Percentiles rank a stretch among this genome's conserved stretches.
Evolutionary conservation across 2,888 invertebrate species (phyloP).

Genomic region (Cheilosia impressa): DNA sequence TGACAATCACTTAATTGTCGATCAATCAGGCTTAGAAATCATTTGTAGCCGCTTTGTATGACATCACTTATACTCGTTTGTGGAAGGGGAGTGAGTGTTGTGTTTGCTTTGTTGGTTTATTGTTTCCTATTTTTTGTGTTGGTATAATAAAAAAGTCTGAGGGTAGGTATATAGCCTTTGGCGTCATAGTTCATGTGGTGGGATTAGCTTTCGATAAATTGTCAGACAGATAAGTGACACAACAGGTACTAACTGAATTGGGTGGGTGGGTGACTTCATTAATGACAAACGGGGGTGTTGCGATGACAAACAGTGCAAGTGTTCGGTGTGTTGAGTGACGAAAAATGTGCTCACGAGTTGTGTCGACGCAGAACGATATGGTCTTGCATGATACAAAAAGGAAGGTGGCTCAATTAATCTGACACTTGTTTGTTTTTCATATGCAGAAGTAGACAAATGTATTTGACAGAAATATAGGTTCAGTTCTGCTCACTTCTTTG

Average conservation of each 20-base stretch:
- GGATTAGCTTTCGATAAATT: constrained; percentile 64
- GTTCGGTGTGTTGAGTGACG: too few species aligned
- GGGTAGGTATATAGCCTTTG: constrained; percentile 42
- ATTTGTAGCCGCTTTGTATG: constrained; percentile 70
- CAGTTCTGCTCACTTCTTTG: too few species aligned
- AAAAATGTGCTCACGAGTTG: too few species aligned
- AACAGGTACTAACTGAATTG: constrained; percentile 10
- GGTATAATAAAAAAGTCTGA: constrained; percentile 28
- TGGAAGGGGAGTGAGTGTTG: constrained; percentile 18
- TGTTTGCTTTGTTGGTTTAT: constrained; percentile 35
- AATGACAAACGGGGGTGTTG: too few species aligned
- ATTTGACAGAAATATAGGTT: too few species aligned
- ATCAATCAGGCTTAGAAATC: constrained; percentile 77
- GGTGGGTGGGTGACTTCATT: background rate
- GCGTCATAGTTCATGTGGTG: constrained; percentile 28
- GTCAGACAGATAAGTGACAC: constrained; percentile 57
- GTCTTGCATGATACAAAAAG: too few species aligned
- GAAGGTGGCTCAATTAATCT: too few species aligned
- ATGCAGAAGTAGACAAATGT: too few species aligned
- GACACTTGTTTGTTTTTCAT: too few species aligned
- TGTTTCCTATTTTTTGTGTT: constrained; percentile 31
- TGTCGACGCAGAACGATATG: too few species aligned
- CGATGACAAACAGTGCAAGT: too few species aligned
- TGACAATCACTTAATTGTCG: constrained; percentile 79
- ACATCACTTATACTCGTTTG: constrained; percentile 20